Conservation (phyloP, 2,113 vertebrate species). For the Fulmarus glacialis region DNA sequence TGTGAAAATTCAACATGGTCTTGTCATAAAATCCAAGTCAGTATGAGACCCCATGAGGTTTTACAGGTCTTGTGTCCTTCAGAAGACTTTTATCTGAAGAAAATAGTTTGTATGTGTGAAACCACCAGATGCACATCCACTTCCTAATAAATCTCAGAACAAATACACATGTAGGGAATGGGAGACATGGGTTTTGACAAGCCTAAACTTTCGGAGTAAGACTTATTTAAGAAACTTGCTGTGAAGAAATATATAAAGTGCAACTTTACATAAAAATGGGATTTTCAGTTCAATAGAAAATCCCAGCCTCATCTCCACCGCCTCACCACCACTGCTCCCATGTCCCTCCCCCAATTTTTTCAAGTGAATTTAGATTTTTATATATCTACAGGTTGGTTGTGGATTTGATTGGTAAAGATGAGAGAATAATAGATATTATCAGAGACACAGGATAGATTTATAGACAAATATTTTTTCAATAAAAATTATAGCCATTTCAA, state of each 20-base stretch:
- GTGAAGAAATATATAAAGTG: neutral
- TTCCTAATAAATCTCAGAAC: neutral
- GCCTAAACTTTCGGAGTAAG: neutral
- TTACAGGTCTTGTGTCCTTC: neutral
- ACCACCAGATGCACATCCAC: neutral
- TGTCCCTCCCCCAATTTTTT: neutral
- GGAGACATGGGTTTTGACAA: neutral
- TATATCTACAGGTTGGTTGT: neutral
- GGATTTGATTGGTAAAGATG: neutral
- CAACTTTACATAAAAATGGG: neutral
- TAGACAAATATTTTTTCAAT: neutral
- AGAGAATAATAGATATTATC: neutral
- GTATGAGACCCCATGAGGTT: neutral
- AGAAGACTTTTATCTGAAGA: constrained; percentile 10
- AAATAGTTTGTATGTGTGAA: neutral
- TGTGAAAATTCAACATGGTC: constrained; percentile 24
- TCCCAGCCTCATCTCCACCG: neutral
- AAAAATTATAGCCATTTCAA: neutral
- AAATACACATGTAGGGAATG: neutral
- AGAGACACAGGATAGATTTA: neutral
- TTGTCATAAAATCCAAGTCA: constrained; percentile 13
- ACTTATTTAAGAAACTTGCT: neutral
- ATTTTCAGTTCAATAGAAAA: neutral
- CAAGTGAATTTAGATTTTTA: neutral
- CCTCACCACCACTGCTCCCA: neutral